Conservation (phyloP, 2,888 invertebrate species). For the Prosopocoilus inquinatus region DNA sequence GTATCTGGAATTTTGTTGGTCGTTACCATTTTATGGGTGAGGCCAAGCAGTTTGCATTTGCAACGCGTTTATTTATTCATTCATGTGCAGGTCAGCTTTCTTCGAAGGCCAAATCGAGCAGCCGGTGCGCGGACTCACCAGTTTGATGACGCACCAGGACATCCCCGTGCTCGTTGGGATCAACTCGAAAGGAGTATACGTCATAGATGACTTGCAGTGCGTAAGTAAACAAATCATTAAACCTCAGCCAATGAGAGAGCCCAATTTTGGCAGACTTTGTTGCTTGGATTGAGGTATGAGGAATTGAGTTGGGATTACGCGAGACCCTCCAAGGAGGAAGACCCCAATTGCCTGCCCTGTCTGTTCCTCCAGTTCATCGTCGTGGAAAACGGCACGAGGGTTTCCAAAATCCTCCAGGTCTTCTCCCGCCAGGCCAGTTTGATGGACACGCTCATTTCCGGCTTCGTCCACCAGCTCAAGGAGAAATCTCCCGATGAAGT, state of each 20-base stretch:
- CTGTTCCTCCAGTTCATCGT: constrained; percentile 88
- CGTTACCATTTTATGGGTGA: constrained; percentile 86
- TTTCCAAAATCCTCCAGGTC: constrained; percentile 77
- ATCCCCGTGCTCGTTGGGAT: constrained; percentile 87
- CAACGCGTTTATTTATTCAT: background rate
- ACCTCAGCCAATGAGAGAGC: background rate
- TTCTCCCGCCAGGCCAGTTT: constrained; percentile 75
- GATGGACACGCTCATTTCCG: constrained; percentile 83
- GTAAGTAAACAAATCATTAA: constrained; percentile 57
- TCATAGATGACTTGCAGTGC: constrained; percentile 81
- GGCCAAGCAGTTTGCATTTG: constrained; percentile 28
- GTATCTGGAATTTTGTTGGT: constrained; percentile 89
- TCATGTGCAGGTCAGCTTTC: constrained; percentile 74
- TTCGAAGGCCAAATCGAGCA: constrained; percentile 95
- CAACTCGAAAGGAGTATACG: constrained; percentile 79
- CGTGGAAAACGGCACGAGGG: constrained; percentile 71
- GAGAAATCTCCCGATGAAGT: constrained; percentile 49
- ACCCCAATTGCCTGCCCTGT: constrained; percentile 85
- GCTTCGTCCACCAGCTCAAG: constrained; percentile 76
- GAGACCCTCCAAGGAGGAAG: constrained; percentile 79
- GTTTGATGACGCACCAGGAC: constrained; percentile 82
- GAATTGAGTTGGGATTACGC: constrained; percentile 93
- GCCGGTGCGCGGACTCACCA: constrained; percentile 81
- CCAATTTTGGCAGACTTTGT: constrained; percentile 66
- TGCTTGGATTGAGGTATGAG: constrained; percentile 82